These are phyloP conservation scores for Nebria salina DNA, from an alignment of 2,888 invertebrate genomes.

Conservation along the genomic window DNA sequence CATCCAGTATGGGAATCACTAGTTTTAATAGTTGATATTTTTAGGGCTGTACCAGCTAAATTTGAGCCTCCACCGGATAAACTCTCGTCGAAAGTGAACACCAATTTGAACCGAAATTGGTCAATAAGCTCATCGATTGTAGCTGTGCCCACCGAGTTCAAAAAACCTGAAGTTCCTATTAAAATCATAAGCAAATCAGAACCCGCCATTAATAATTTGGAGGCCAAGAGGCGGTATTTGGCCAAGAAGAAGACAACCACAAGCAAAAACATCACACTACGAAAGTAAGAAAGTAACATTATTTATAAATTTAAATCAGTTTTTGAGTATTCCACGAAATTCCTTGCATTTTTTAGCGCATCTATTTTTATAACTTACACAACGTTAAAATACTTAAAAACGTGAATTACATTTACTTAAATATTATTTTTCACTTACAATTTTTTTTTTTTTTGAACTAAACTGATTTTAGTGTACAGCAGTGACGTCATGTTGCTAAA, in stretches of 20 bases:
- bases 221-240: background rate
- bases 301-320: background rate
- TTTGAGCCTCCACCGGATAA: slow-evolving; percentile 8
- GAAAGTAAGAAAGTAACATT: slow-evolving; percentile 19
- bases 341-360: background rate
- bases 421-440: too few species aligned
- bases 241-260: slow-evolving; percentile 22
- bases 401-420: too few species aligned
- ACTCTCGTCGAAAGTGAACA: background rate
- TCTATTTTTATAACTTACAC: too few species aligned
- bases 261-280: slow-evolving; percentile 14
- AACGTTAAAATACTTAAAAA: too few species aligned
- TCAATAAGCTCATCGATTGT: slow-evolving; percentile 32
- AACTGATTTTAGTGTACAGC: too few species aligned
- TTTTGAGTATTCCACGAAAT: background rate
- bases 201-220: slow-evolving; percentile 18
- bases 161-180: slow-evolving; percentile 11
- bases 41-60: slow-evolving; percentile 2
- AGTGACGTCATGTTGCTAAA: too few species aligned
- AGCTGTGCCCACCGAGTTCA: slow-evolving; percentile 16
- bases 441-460: too few species aligned
- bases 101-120: slow-evolving; percentile 21
- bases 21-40: background rate
- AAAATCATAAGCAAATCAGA: slow-evolving; percentile 25
- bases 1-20: background rate